Evolutionary conservation across 37 sponge, comb jelly and placozoan genomes (phyloP).

Genomic region (Axinella damicornis): DNA sequence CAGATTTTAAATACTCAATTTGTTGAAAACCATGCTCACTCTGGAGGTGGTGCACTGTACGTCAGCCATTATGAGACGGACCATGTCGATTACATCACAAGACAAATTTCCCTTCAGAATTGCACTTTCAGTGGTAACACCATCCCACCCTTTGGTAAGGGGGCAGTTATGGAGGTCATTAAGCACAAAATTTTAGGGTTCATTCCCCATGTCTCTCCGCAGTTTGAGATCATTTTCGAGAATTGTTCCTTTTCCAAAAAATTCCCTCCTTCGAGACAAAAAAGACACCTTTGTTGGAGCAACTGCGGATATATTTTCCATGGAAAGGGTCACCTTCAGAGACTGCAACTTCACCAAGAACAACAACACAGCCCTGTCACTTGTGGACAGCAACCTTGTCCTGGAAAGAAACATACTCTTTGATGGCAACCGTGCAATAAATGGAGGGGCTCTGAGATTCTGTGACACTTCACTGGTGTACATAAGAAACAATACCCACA

Average conservation of each 20-base stretch:
- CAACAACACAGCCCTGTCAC: slow-evolving; percentile 2
- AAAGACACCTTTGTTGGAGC: not conserved
- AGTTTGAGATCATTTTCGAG: not conserved
- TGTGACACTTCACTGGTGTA: slow-evolving; percentile 16
- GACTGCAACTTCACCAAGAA: not conserved
- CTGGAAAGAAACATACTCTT: not conserved
- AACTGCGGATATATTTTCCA: slow-evolving; percentile 6
- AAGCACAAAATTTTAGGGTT: not conserved
- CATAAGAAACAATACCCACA: not conserved
- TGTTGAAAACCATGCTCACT: not conserved
- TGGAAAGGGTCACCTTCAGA: not conserved
- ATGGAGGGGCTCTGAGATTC: slow-evolving; percentile 15
- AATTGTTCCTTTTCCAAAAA: not conserved
- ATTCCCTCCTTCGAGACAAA: not conserved
- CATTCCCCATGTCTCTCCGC: not conserved
- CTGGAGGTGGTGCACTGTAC: slow-evolving; percentile 5
- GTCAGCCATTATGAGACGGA: not conserved
- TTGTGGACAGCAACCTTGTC: not conserved
- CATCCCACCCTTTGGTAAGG: not conserved
- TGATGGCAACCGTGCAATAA: not conserved
- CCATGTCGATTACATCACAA: not conserved
- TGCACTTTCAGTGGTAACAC: slow-evolving; percentile 10
- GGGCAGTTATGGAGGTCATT: slow-evolving; percentile 11
- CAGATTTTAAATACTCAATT: not conserved
- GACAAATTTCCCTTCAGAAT: not conserved